Evolutionary conservation across 1,140 invertebrate species (phyloP).

Genomic region (Bombus sibiricus): DNA sequence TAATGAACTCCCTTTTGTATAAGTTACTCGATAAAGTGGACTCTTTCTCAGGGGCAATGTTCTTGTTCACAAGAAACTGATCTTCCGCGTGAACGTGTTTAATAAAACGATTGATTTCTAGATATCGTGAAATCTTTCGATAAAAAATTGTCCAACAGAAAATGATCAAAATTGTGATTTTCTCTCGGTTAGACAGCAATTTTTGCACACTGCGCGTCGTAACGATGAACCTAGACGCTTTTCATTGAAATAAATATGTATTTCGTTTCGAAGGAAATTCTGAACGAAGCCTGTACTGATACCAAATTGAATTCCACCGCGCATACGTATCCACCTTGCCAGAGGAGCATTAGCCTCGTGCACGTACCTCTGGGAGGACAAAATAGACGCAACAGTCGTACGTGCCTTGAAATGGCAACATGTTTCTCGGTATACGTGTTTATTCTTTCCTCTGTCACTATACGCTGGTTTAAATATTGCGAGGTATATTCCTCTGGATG

Average conservation of each 20-base stretch:
- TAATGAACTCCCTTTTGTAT: conserved; percentile 59
- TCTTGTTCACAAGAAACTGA: neutral
- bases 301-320: conserved; percentile 47
- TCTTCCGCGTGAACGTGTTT: conserved; percentile 28
- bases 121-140: neutral
- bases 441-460: conserved; percentile 59
- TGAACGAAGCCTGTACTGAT: neutral
- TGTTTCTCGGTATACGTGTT: conserved; percentile 54
- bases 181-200: neutral
- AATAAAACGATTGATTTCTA: neutral
- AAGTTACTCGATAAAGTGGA: conserved; percentile 58
- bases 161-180: neutral
- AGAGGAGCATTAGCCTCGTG: conserved; percentile 67
- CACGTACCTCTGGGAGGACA: conserved; percentile 54
- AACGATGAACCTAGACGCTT: too few species aligned
- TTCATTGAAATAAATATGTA: neutral
- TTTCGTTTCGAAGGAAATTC: neutral
- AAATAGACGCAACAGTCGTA: conserved; percentile 73
- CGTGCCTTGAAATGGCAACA: conserved; percentile 73
- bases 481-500: neutral
- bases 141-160: neutral
- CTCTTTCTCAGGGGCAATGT: conserved; percentile 15
- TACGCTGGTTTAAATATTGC: conserved; percentile 65
- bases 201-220: too few species aligned
- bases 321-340: conserved; percentile 37